Percentiles rank a stretch among this genome's conserved stretches.
phyloP scores from a whole-genome alignment of 2,888 invertebrate species.

The Julus scanicus region DNA sequence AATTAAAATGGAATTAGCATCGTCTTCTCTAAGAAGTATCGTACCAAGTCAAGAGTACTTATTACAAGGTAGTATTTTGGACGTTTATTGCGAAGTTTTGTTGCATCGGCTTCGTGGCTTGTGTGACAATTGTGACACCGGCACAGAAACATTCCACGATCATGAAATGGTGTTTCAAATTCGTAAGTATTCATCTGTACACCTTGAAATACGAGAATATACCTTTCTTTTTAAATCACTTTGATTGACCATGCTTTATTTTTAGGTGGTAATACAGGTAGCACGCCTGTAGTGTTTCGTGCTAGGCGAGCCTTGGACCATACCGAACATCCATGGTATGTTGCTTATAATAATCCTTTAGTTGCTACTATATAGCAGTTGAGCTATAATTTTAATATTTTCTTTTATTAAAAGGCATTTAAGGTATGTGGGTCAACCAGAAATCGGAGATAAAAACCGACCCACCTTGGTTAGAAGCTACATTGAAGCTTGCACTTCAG shows the following conservation, averaged over 20 bases:
- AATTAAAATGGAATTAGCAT: conserved; percentile 50
- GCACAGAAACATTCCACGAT: conserved; percentile 91
- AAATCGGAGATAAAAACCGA: conserved; percentile 84
- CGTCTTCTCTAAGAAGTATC: conserved; percentile 67
- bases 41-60: conserved; percentile 94
- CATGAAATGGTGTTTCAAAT: conserved; percentile 80
- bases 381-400: background rate
- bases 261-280: conserved; percentile 55
- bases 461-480: conserved; percentile 92
- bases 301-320: conserved; percentile 86
- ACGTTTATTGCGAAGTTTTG: conserved; percentile 89
- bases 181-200: background rate
- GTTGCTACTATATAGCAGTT: background rate
- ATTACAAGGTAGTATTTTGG: conserved; percentile 91
- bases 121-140: conserved; percentile 76
- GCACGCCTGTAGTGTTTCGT: conserved; percentile 75
- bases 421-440: conserved; percentile 90
- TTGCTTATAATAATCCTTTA: background rate
- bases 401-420: conserved; percentile 73
- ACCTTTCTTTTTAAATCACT: background rate
- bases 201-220: background rate
- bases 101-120: conserved; percentile 89
- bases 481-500: conserved; percentile 91
- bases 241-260: background rate
- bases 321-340: conserved; percentile 78